Evolutionary conservation across 2,113 vertebrate species (phyloP), one percentile per base, ranked within the genome.

Genomic region (Lonchura striata): DNA sequence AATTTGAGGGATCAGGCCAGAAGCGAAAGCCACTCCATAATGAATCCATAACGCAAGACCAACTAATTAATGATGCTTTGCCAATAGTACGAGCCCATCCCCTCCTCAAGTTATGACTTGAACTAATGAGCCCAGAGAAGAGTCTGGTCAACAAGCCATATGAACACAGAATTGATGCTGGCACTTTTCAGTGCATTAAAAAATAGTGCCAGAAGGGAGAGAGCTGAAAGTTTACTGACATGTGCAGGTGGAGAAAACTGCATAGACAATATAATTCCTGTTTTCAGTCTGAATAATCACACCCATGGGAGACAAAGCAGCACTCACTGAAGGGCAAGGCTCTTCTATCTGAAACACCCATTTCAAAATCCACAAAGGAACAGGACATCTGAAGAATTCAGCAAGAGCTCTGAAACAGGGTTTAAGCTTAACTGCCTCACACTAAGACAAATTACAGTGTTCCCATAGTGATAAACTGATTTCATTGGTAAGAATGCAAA

Each of bases 391-490:
- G 47, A 93, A 63, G 63, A 92, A 85, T 52, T 88, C 64, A 66
- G 27, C 37, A 79, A 85, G 33, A 76, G 61, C n/a, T 94, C 88
- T 44, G 49, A 60, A 82, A 64, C 9, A 71, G 12, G 18, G 13
- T 71, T 94, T 71, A 75, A 94, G 66, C 52, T 81, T 42, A 27
- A 71, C 27, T 86, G 72, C 52, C 60, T 92, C 88, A 64, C 28
- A 68, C 27, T 20, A 75, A 54, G 82, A n/a, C 53, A 91, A 79
- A 60, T 25, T 52, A 87, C 41, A 93, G 46, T 14, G 41, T 85
- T 93, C 92, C 70, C 49, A 75, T 10, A 95, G 87, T 12, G 70
- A 94, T 75, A 94, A 91, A 95, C 65, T 64, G 31, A 89, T 82
- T 79, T 56, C 61, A 85, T 37, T 78, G 57, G 74, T 52, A 91